Evolutionary conservation across 2,113 vertebrate species (phyloP), one percentile per base, ranked within the genome.

Genomic region (Cavia porcellus): DNA sequence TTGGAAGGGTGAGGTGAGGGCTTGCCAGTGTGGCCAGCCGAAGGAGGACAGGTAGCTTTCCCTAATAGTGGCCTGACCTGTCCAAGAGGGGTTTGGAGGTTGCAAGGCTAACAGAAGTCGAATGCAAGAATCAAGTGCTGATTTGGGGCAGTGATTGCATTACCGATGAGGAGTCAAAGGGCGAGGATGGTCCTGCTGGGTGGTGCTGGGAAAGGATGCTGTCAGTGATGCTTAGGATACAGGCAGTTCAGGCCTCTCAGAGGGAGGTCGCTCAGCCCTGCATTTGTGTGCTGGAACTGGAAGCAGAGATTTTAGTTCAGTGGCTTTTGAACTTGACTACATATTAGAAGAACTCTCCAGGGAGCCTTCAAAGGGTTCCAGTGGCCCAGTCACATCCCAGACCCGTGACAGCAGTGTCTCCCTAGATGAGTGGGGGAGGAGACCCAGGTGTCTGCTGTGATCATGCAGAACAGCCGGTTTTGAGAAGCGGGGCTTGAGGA

Each of bases 81-180:
- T 79, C 35, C 52, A 45, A 30, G 17, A 32, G 77, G 24, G n/a
- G 35, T 17, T 52, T 25, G 28, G 79, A 57, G 72, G 20, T 28
- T n/a, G 1, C 0, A 0, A 19, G 28, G 52, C 30, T 66, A 50
- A 17, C 13, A 0, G 22, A 77, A 68, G 42, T 62, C 6, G 22
- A 61, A 74, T 32, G 10, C 55, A 45, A 50, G 92, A 92, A 47
- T 42, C 74, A 70, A 47, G 91, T 45, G 7, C 52, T 47, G 85
- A 70, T 42, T 47, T 75, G 72, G 64, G 22, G 52, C 3, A 35
- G 66, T 47, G 89, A 88, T 32, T 2, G 35, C 13, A 32, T 55
- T 13, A 59, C n/a, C 38, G 66, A 30, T 24, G 22, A 55, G 59
- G n/a, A 52, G 7, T 25, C 11, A 25, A 15, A 45, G 22, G 72